Percentiles rank a stretch among this genome's conserved stretches.
These are phyloP conservation scores for Pogonognathellus flavescens DNA, from an alignment of 1,140 invertebrate species.

Conservation along the genomic window DNA sequence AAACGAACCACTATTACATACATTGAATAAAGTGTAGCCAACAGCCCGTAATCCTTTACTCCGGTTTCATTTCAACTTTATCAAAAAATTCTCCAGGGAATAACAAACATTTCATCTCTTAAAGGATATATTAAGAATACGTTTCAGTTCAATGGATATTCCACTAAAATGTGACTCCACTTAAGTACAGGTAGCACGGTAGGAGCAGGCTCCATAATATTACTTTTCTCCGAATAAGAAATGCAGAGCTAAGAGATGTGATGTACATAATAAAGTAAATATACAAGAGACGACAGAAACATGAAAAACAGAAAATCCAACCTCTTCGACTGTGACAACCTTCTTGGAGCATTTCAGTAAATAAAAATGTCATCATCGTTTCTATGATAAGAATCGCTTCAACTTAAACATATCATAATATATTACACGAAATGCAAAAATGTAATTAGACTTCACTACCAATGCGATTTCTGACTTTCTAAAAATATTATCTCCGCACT, in stretches of 20 bases:
- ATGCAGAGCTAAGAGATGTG: too few species aligned
- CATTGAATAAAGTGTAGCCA: not conserved
- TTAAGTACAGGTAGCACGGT: too few species aligned
- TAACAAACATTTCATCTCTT: constrained; percentile 44
- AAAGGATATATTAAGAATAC: not conserved
- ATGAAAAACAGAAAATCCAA: not conserved
- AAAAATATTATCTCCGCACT: not conserved
- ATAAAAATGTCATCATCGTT: not conserved
- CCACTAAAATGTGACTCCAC: constrained; percentile 7
- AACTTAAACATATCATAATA: constrained; percentile 6
- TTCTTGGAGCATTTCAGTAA: too few species aligned
- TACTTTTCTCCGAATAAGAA: too few species aligned
- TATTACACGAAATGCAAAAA: not conserved
- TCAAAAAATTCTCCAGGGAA: constrained; percentile 44
- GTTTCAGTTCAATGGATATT: not conserved
- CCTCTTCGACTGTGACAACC: not conserved
- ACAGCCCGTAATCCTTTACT: constrained; percentile 31
- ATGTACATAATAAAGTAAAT: too few species aligned
- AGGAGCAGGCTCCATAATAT: too few species aligned
- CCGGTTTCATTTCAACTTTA: constrained; percentile 44
- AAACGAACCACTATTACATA: constrained; percentile 8
- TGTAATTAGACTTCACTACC: constrained; percentile 34
- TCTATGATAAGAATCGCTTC: not conserved
- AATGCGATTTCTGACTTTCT: constrained; percentile 31
- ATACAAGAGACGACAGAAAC: too few species aligned